Base-by-base conservation (phyloP, 2,797 vertebrate genomes). In the Psittacula echo region DNA sequence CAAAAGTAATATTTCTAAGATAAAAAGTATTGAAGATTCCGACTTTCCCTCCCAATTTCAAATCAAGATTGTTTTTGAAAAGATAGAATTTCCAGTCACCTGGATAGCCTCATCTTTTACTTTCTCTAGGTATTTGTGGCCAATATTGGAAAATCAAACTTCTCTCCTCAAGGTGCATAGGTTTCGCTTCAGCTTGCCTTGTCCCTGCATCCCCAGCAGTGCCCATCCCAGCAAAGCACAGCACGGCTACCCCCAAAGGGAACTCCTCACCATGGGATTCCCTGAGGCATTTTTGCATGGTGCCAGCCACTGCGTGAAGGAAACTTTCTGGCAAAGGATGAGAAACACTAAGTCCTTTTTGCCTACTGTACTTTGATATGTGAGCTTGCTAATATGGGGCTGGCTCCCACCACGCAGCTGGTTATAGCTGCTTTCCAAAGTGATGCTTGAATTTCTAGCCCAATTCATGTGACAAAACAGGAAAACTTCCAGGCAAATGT, bases 281-380 rank as follows among this genome's bases (percentile, higher is more conserved):
- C 81, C 70, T 6, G 7, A 76, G 30, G 45, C 2, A 11, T 71
- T 87, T 92, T 56, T 64, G 10, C 34, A 8, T 5, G 12, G 34
- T 90, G 61, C 54, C 88, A 94, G 58, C 22, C 60, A 50, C 26
- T 56, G 42, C 42, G 19, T 93, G 72, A 70, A 86, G 76, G 75
- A 79, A 92, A 62, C 10, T 70, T 29, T 21, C 73, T 81, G 87
- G 62, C 70, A 88, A 34, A 67, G 44, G 54, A 26, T 37, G 22
- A 73, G 87, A 89, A 95, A 91, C 64, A n/a, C 79, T 51, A 47
- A 71, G 58, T 41, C 7, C 3, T 66, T 58, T 58, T 6, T 61
- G 41, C 73, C 56, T 61, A 56, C 91, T 87, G 41, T 86, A 66
- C 83, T 88, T 79, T 73, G 93, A 93, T 89, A 93, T 64, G 29